Conservation (phyloP, 2,797 vertebrate genomes). For the Luscinia megarhynchos region DNA sequence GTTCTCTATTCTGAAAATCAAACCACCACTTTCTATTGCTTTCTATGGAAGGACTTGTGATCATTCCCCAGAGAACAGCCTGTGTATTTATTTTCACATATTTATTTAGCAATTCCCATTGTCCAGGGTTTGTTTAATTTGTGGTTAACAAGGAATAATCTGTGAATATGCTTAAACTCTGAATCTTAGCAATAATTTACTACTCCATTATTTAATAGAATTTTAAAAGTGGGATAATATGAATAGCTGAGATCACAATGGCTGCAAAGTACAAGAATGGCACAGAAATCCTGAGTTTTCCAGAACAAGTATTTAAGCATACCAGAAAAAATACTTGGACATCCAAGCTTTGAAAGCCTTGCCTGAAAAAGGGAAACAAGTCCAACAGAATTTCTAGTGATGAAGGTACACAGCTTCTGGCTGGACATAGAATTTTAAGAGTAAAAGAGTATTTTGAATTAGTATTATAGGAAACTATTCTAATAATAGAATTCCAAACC, state of each 20-base stretch:
- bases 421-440: background rate
- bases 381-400: background rate
- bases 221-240: background rate
- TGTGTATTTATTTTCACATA: background rate
- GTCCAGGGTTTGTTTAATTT: background rate
- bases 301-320: background rate
- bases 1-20: background rate
- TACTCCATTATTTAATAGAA: background rate
- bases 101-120: background rate
- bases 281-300: background rate
- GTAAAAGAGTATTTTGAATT: background rate
- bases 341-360: background rate
- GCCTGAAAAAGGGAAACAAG: background rate
- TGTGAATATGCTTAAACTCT: background rate
- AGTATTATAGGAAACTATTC: accelerated
- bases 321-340: background rate
- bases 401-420: background rate
- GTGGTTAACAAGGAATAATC: background rate
- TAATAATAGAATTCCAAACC: background rate
- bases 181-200: background rate
- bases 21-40: background rate
- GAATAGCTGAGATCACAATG: background rate
- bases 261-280: background rate
- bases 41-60: background rate
- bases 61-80: background rate